A percentile compares a stretch with the other conserved stretches of the same genome.
phyloP scores from a whole-genome alignment of 2,113 vertebrate genomes.

The Coptodon rendalli region DNA sequence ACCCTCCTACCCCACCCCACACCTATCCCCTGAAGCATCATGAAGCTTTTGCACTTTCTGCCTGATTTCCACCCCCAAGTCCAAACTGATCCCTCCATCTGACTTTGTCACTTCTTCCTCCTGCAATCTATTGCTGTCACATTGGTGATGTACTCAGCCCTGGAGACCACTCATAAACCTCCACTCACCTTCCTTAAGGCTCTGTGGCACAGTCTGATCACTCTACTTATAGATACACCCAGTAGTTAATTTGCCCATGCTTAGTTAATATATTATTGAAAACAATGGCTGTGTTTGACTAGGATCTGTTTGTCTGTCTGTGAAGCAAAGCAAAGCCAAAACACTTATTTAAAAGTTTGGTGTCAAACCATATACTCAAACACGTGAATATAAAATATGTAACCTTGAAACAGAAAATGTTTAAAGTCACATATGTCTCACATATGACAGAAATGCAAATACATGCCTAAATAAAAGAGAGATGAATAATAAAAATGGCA shows the following conservation, averaged over 20 bases:
- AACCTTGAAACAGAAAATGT: not conserved
- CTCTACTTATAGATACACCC: not conserved
- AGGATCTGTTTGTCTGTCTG: not conserved
- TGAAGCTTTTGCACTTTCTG: not conserved
- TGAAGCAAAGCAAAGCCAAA: not conserved
- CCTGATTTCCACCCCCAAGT: not conserved
- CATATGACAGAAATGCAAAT: not conserved
- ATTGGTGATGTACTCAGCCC: not conserved
- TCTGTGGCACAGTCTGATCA: not conserved
- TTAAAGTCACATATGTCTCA: not conserved
- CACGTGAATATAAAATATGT: not conserved
- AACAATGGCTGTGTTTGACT: not conserved
- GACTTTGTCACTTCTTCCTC: not conserved
- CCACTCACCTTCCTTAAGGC: not conserved
- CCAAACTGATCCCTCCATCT: not conserved
- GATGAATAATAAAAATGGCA: not conserved
- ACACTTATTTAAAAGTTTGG: not conserved
- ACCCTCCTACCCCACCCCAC: slow-evolving; percentile 17
- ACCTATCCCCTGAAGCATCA: not conserved
- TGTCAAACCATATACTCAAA: not conserved
- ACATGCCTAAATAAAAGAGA: slow-evolving; percentile 7
- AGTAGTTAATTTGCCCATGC: not conserved
- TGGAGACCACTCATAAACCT: not conserved
- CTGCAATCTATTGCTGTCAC: not conserved
- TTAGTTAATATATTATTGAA: not conserved